phyloP scores from a whole-genome alignment of 2,888 invertebrate species.

The Conchocele bisecta region DNA sequence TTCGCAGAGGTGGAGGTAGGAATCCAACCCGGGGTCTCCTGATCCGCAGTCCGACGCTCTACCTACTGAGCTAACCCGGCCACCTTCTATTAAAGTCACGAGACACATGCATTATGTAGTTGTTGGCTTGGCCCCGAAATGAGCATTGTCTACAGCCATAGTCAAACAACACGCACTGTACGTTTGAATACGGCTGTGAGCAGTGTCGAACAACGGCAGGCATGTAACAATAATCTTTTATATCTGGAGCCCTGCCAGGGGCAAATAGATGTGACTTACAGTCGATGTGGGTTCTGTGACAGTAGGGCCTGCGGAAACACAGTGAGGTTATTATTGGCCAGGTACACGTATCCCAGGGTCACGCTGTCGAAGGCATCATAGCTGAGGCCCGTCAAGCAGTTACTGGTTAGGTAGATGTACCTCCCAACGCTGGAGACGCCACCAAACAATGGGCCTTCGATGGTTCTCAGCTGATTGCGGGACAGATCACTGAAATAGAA shows the following conservation, averaged over 20 bases:
- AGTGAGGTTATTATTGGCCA: conserved; percentile 51
- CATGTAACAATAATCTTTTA: not conserved
- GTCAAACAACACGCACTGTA: not conserved
- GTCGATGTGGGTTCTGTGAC: conserved; percentile 1
- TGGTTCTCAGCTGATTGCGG: conserved; percentile 17
- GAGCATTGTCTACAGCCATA: no score
- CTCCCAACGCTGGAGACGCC: conserved; percentile 21
- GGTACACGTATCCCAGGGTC: conserved; percentile 30
- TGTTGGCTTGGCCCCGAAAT: no score
- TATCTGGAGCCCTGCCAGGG: conserved; percentile 3
- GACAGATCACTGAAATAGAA: conserved; percentile 47
- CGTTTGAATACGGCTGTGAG: not conserved
- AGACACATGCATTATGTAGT: no score
- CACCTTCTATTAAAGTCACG: no score
- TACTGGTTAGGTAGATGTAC: conserved; percentile 36
- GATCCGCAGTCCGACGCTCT: no score
- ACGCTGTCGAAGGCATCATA: conserved; percentile 62
- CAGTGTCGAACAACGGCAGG: not conserved
- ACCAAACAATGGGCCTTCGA: conserved; percentile 42
- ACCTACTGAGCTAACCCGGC: no score
- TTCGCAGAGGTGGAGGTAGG: no score
- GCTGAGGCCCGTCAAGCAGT: conserved; percentile 51
- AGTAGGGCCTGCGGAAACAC: conserved; percentile 34
- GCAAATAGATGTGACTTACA: no score
- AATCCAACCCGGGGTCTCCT: no score